Evolutionary conservation across 2,113 vertebrate species (phyloP).

Genomic region (Amia ocellicauda): DNA sequence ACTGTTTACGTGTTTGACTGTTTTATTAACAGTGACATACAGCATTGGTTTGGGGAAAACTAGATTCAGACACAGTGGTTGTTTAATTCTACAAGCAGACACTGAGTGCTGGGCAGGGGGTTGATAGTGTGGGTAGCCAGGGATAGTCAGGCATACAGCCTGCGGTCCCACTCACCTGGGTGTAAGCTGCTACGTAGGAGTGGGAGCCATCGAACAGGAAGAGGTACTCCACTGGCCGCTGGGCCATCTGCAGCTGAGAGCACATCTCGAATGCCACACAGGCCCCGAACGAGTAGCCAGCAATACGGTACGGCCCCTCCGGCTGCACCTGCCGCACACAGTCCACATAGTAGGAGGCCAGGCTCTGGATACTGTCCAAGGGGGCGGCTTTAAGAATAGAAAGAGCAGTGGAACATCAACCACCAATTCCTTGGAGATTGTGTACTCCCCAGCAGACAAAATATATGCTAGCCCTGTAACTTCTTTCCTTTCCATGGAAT

Average conservation of each 20-base stretch:
- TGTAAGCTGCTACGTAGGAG: slow-evolving; percentile 87
- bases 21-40: not conserved
- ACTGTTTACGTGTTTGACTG: not conserved
- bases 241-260: slow-evolving; percentile 81
- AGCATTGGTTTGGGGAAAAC: no score
- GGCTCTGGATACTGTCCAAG: slow-evolving; percentile 83
- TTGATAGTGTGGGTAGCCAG: no score
- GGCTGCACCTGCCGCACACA: slow-evolving; percentile 83
- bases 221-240: slow-evolving; percentile 71
- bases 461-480: no score
- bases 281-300: slow-evolving; percentile 93
- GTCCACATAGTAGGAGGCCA: slow-evolving; percentile 83
- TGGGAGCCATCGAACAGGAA: slow-evolving; percentile 93
- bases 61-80: no score
- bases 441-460: no score
- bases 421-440: no score
- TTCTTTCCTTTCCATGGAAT: no score
- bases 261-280: slow-evolving; percentile 98
- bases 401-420: slow-evolving; percentile 18
- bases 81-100: no score
- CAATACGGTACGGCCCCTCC: slow-evolving; percentile 86
- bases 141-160: no score
- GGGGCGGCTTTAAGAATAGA: slow-evolving; percentile 71
- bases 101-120: no score
- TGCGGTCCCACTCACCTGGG: slow-evolving; percentile 89